Base-by-base conservation (phyloP, 1,140 invertebrate species). In the Alviniconcha marisindica region DNA sequence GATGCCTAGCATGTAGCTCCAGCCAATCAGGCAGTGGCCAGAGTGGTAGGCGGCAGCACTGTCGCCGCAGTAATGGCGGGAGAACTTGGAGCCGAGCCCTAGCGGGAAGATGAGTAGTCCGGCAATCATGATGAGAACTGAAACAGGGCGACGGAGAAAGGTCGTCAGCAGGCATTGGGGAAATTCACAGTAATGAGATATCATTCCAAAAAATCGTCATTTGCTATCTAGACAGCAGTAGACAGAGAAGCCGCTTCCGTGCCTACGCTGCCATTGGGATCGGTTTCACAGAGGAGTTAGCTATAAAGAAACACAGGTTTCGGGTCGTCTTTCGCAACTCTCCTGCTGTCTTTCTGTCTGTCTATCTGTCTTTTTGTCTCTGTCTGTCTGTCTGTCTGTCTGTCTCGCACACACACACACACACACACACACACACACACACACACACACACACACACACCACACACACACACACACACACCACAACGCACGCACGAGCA, bases 1-100 rank as follows among this genome's bases (percentile, higher is more conserved):
- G 21, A 93, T 90, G n/a, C 91, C 92, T 63, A 94, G 85, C 85
- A 92, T 90, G 86, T 93, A 93, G 15, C 90, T 91, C 92, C 93
- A 94, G 21, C 93, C 93, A 33, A 94, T 81, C 81, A 91, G 86
- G 86, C 93, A 94, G 44, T 87, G 85, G 4, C 91, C 92, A 2
- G 90, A 81, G 33, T 89, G 74, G 86, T 90, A 94, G 7, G 89
- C 84, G 18, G 88, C 86, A 12, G 90, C 84, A 0, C 80, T 40
- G 5, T 84, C 63, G 21, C 90, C 91, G 83, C 93, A 94, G 81
- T 91, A 89, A 54, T 90, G 86, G 24, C 89, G 88, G 69, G 92
- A 91, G 78, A 93, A 92, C 31, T 83, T 84, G 12, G 93, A 93
- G 36, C 90, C 91, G 33, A 94, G 90, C 36, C 93, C 93, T 21